A percentile compares a stretch with the other conserved stretches of the same genome.
phyloP scores from a whole-genome alignment of 2,797 vertebrate species.

The Apogon talboti region DNA sequence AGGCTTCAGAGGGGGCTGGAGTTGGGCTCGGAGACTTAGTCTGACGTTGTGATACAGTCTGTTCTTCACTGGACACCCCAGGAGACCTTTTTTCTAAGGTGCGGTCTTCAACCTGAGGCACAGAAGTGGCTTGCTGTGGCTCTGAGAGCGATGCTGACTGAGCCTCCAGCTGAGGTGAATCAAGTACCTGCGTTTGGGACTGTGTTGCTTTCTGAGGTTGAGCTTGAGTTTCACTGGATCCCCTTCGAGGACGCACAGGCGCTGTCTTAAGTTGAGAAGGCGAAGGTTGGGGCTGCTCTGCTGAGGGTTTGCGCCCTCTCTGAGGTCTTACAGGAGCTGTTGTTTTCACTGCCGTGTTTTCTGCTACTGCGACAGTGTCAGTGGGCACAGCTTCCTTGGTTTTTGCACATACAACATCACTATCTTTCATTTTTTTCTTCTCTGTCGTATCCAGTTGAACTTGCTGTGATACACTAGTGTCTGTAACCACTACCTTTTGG shows the following conservation, averaged over 20 bases:
- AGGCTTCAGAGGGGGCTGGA: slow-evolving; percentile 38
- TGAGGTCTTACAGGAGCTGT: slow-evolving; percentile 75
- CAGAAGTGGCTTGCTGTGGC: slow-evolving; percentile 36
- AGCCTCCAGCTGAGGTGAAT: slow-evolving; percentile 11
- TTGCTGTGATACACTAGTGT: slow-evolving; percentile 34
- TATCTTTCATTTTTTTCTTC: slow-evolving; percentile 45
- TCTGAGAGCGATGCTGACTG: slow-evolving; percentile 36
- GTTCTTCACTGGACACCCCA: slow-evolving; percentile 40
- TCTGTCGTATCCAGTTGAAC: slow-evolving; percentile 24
- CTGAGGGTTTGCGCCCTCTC: slow-evolving; percentile 68
- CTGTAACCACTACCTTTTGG: slow-evolving; percentile 42
- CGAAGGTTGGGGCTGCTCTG: slow-evolving; percentile 66
- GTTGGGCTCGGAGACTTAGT: slow-evolving; percentile 35
- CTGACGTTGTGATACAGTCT: slow-evolving; percentile 43
- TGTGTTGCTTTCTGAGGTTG: slow-evolving; percentile 43
- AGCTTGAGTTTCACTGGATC: slow-evolving; percentile 65
- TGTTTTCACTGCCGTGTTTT: slow-evolving; percentile 53
- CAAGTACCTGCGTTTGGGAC: slow-evolving; percentile 31
- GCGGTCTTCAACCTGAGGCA: slow-evolving; percentile 41
- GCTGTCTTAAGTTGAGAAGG: slow-evolving; percentile 61
- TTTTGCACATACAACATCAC: slow-evolving; percentile 32
- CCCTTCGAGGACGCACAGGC: slow-evolving; percentile 57
- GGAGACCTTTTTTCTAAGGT: slow-evolving; percentile 35
- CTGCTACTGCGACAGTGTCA: slow-evolving; percentile 46
- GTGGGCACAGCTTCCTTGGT: slow-evolving; percentile 59